Percentiles rank a stretch among this genome's conserved stretches.
These are phyloP conservation scores for Neolamprologus caudopunctatus DNA, from an alignment of 2,113 vertebrate genomes.

Conservation along the genomic window DNA sequence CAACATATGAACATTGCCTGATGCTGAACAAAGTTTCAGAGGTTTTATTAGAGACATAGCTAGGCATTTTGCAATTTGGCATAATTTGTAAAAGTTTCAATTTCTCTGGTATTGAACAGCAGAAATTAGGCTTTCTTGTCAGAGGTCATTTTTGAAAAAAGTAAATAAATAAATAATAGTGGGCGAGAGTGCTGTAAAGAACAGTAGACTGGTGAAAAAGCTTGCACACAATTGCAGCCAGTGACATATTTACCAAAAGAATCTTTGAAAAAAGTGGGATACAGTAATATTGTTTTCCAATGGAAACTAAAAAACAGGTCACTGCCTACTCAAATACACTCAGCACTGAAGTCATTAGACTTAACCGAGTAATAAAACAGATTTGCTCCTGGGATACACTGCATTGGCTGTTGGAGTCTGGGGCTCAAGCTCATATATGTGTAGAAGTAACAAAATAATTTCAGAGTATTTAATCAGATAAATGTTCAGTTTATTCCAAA, in stretches of 20 bases:
- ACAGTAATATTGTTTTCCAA: not conserved
- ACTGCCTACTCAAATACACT: not conserved
- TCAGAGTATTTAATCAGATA: not conserved
- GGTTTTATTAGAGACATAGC: no score
- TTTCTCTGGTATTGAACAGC: not conserved
- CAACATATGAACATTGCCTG: not conserved
- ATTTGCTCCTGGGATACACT: not conserved
- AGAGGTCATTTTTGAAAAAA: not conserved
- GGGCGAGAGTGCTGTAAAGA: not conserved
- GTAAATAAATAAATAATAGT: not conserved
- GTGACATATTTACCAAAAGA: not conserved
- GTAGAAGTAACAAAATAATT: not conserved
- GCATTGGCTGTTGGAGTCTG: not conserved
- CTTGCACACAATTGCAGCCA: not conserved
- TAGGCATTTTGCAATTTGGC: not conserved
- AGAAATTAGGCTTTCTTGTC: not conserved
- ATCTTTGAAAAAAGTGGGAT: not conserved
- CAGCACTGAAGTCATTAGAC: not conserved
- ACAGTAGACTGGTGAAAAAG: not conserved
- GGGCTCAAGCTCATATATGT: not conserved
- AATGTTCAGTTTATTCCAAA: not conserved
- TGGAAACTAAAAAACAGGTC: not conserved
- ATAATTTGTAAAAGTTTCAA: not conserved
- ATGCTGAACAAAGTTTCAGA: fast-evolving
- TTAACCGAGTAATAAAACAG: not conserved